A percentile compares a stretch with the other conserved stretches of the same genome.
phyloP scores from a whole-genome alignment of 2,888 invertebrate species.

The Aplocera efformata region DNA sequence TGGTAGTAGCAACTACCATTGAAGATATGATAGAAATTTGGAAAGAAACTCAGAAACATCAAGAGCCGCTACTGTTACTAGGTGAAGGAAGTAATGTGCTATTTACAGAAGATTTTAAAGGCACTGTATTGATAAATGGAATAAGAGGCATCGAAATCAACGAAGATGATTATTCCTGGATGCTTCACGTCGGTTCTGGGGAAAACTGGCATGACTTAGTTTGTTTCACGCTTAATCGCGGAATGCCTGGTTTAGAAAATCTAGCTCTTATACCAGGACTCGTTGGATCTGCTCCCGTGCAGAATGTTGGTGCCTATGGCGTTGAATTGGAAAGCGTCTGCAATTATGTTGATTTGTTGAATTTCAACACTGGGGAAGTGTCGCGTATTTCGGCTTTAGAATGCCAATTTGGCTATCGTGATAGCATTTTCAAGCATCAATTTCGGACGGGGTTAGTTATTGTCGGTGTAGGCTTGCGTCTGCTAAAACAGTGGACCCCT shows the following conservation, averaged over 20 bases:
- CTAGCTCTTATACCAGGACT: constrained; percentile 23
- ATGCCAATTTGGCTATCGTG: constrained; percentile 20
- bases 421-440: constrained; percentile 21
- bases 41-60: constrained; percentile 2
- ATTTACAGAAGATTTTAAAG: constrained; percentile 11
- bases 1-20: constrained; percentile 3
- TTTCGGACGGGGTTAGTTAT: constrained; percentile 12
- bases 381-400: constrained; percentile 4
- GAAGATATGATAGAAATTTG: constrained; percentile 4
- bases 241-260: constrained; percentile 22
- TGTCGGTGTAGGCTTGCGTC: constrained; percentile 11
- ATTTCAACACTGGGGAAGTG: constrained; percentile 1
- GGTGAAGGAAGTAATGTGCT: constrained; percentile 13
- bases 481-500: constrained; percentile 10
- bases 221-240: constrained; percentile 12
- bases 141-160: constrained; percentile 11
- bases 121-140: constrained; percentile 11
- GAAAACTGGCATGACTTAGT: constrained; percentile 26
- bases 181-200: constrained; percentile 18
- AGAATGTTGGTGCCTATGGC: constrained; percentile 26
- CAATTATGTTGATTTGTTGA: constrained; percentile 18
- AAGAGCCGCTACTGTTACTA: constrained; percentile 6
- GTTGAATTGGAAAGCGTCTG: constrained; percentile 20
- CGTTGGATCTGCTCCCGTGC: constrained; percentile 21
- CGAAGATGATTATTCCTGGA: constrained; percentile 7